A percentile compares a stretch with the other conserved stretches of the same genome.
These are phyloP conservation scores for Scolanthus callimorphus DNA, from an alignment of 92 coral and sea anemone species.

Conservation along the genomic window DNA sequence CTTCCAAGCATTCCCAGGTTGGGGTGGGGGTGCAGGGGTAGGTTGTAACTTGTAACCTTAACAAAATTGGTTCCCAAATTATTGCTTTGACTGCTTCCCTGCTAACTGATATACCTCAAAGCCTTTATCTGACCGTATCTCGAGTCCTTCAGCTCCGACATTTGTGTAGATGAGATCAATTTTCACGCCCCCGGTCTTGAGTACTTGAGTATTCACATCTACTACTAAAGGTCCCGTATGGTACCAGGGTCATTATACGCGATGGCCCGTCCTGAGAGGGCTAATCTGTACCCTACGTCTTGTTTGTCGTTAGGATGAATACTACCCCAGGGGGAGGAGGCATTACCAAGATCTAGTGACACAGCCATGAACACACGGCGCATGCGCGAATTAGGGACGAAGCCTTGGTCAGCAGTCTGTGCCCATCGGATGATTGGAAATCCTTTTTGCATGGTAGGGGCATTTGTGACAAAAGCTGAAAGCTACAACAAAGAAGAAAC, in stretches of 20 bases:
- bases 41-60: too few species aligned
- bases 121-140: slow-evolving; percentile 58
- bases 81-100: too few species aligned
- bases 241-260: slow-evolving; percentile 81
- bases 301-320: slow-evolving; percentile 91
- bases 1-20: too few species aligned
- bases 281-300: slow-evolving; percentile 87
- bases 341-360: slow-evolving; percentile 93
- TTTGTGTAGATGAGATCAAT: slow-evolving; percentile 29
- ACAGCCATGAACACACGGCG: slow-evolving; percentile 95
- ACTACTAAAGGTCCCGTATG: slow-evolving; percentile 79
- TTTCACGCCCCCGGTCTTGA: slow-evolving; percentile 7
- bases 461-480: too few species aligned
- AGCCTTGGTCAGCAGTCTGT: slow-evolving; percentile 94
- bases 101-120: slow-evolving; percentile 94
- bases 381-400: slow-evolving; percentile 78
- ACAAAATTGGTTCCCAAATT: too few species aligned
- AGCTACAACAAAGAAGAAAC: too few species aligned
- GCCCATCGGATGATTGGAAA: slow-evolving; percentile 98
- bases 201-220: too few species aligned
- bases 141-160: slow-evolving; percentile 66
- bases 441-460: too few species aligned
- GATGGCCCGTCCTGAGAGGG: slow-evolving; percentile 85
- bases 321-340: slow-evolving; percentile 81
- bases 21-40: too few species aligned